Percentiles rank a stretch among this genome's conserved stretches.
phyloP scores from a whole-genome alignment of 1,140 invertebrate species.

The Drosophila ficusphila region DNA sequence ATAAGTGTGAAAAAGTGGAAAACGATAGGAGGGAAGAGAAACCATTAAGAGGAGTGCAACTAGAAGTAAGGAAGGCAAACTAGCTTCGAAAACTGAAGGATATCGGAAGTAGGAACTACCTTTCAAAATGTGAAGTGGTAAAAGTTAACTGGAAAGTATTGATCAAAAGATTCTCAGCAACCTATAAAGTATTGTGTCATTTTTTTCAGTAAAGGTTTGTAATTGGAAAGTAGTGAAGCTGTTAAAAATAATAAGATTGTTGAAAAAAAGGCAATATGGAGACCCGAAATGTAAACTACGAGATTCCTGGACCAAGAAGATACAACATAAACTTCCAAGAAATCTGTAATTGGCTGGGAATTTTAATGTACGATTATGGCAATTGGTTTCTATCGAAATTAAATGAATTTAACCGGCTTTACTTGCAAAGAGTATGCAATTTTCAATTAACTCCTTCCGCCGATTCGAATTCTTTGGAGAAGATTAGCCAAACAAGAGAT shows the following conservation, averaged over 20 bases:
- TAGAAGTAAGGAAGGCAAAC: constrained; percentile 10
- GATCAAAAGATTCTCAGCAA: neutral
- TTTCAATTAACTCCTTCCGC: too few species aligned
- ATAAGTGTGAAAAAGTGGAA: constrained; percentile 50
- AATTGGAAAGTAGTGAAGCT: neutral
- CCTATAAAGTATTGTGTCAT: neutral
- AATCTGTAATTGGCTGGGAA: too few species aligned
- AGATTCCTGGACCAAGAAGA: too few species aligned
- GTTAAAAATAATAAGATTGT: neutral
- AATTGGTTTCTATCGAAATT: neutral
- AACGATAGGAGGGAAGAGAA: constrained; percentile 34
- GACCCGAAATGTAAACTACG: too few species aligned
- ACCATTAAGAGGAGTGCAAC: constrained; percentile 45
- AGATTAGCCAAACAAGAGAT: neutral
- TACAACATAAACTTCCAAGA: too few species aligned
- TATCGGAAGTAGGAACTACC: neutral
- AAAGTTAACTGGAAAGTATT: too few species aligned
- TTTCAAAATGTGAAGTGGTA: too few species aligned
- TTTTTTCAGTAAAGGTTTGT: too few species aligned
- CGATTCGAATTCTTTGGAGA: neutral
- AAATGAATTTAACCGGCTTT: neutral
- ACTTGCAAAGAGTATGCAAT: neutral
- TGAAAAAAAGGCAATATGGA: too few species aligned
- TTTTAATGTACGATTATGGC: neutral
- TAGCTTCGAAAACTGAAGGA: neutral